Evolutionary conservation across 2,888 invertebrate species (phyloP), one percentile per base, ranked within the genome.

Genomic region (Tachina fera): DNA sequence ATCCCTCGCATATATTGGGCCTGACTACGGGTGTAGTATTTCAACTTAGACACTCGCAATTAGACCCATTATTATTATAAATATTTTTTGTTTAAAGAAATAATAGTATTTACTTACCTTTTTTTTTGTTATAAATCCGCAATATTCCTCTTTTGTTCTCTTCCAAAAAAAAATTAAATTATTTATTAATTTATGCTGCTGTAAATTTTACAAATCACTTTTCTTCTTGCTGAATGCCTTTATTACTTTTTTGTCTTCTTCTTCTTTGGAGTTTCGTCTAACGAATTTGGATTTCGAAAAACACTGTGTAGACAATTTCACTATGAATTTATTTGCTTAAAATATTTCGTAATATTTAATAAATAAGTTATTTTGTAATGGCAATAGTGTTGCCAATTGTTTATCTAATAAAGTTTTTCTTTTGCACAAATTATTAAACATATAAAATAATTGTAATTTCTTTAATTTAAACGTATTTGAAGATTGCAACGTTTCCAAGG

Each of bases 361-460:
- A 45, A 56, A 51, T 75, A 53, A 41, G 22, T 47, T 49, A 63
- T 86, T 89, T 87, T 89, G 86, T 88, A 88, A 56, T 3, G 22
- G 49, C 43, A 60, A 81, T n/a, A 19, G 87, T 88, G 87, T 84
- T 75, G 87, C 83, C 78, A 84, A 72, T 74, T 83, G 87, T 77
- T 88, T 77, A 58, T 79, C 83, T 67, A 67, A 87, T 87, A 90
- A 88, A 88, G 90, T 89, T 92, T 90, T 92, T 91, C 91, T 88
- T 77, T 91, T 92, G 86, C 90, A 90, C 87, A 91, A 89, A 88
- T 91, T 92, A 84, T 91, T 92, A 71, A 91, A 91, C 89, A 92
- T 90, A 89, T 90, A 91, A 91, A 91, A 91, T 51, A 91, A 90
- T 89, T 91, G 88, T 53, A 90, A 89, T 89, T 90, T 91, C 83